Base-by-base conservation (phyloP, 2,888 invertebrate species). In the Lepidonotus clava region DNA sequence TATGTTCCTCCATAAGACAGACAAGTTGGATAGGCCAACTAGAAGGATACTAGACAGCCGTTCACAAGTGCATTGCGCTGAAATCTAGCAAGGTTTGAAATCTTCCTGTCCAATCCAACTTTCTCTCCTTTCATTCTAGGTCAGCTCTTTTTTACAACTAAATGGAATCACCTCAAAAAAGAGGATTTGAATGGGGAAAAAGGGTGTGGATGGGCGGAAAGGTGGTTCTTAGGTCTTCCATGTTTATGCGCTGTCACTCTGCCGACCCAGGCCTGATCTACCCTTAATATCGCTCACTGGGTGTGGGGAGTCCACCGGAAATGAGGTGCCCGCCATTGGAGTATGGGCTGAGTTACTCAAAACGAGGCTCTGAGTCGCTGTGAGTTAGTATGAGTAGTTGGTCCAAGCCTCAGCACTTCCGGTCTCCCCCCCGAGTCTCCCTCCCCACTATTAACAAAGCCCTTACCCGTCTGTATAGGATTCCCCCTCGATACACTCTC, bases 401-500 rank as follows among this genome's bases (percentile, higher is more conserved):
- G 66, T 24, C 66, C 46, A 18, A 11, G 8, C 18, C 46, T 11
- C 46, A 46, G 46, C n/a, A n/a, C n/a, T n/a, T n/a, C n/a, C n/a
- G n/a, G n/a, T n/a, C n/a, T n/a, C n/a, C n/a, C n/a, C 76, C 40
- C 38, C 24, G 8, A 61, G 76, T 38, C 76, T 40, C 38, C 76
- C 38, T 40, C 36, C 14, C 36, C 76, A 11, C 67, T 67, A 32
- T 67, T 67, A 32, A 67, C 67, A 67, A 32, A 67, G 28, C 76
- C 76, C 76, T 76, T 38, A 14, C 14, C 34, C 6, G 8, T n/a
- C 38, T 40, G 11, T 36, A 36, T 76, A 38, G 76, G 40, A 76
- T 76, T n/a, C 40, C 76, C 40, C 24, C 76, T 76, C 21, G 76
- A 76, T 76, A 76, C 76, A 76, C 76, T 38, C 34, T 76, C 76